These are phyloP conservation scores for Dugesia japonica DNA, from an alignment of 2,888 invertebrate genomes.

Conservation along the genomic window DNA sequence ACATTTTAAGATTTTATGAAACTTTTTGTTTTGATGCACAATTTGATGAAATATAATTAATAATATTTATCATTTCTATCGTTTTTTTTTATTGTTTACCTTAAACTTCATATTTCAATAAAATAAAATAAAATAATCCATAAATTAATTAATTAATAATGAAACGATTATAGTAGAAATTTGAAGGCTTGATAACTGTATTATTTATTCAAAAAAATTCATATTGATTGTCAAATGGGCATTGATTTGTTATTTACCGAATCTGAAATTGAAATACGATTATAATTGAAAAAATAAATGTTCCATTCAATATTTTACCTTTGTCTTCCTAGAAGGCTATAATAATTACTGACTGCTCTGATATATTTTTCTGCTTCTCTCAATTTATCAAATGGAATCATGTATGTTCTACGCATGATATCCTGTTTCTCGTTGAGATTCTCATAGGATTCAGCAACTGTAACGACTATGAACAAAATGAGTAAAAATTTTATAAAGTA, in stretches of 20 bases:
- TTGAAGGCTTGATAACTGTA: too few relatives aligned
- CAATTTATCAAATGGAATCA: not conserved
- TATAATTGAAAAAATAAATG: not conserved
- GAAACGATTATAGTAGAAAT: too few relatives aligned
- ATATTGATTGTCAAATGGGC: too few relatives aligned
- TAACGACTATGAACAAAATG: not conserved
- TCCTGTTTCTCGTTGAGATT: not conserved
- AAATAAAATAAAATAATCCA: too few relatives aligned
- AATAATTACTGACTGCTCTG: slow-evolving; percentile 3
- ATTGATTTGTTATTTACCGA: not conserved
- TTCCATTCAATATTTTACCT: not conserved
- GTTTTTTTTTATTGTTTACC: too few relatives aligned
- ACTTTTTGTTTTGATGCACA: too few relatives aligned
- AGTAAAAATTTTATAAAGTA: not conserved
- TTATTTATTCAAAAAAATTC: too few relatives aligned
- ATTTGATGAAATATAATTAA: too few relatives aligned
- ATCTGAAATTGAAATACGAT: not conserved
- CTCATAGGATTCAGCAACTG: not conserved
- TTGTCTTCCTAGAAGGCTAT: not conserved
- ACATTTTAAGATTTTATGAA: not conserved
- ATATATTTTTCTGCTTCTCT: not conserved
- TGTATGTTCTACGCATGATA: slow-evolving; percentile 6
- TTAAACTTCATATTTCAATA: too few relatives aligned
- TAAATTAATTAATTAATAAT: too few relatives aligned
- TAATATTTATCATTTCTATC: too few relatives aligned